Base-by-base conservation (phyloP, 2,888 invertebrate species). In the Poecilus cupreus region DNA sequence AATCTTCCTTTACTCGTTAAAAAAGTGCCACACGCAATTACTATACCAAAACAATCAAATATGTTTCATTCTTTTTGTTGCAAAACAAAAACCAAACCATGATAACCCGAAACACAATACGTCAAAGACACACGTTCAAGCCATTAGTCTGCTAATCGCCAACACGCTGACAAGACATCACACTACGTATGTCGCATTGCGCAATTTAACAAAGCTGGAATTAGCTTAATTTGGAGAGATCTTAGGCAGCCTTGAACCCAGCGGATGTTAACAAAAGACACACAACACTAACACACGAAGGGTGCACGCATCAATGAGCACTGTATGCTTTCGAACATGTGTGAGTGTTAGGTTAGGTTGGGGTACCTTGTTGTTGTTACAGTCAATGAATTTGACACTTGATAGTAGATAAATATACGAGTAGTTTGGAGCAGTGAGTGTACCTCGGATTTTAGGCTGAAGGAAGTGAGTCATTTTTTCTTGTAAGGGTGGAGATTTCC, bases 231-330 rank as follows among this genome's bases (percentile, higher is more conserved):
- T 72, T 46, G 24, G 18, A 20, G 43, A 70, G 70, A 20, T 20
- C 20, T 10, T 11, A 20, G 76, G 5, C 24, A 32, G 37, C 76
- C 76, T 76, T 76, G 76, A 76, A 76, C 76, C 37, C 76, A 76
- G 37, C 70, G 39, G 76, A 57, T 57, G 57, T 76, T 18, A 32
- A 57, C 51, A 51, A 70, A 20, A 76, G 37, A 54, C 76, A 76
- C 51, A 54, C 76, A 57, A 57, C 54, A 76, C 0, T n/a, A 57
- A 60, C 60, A 22, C 22, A 43, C 37, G 20, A 70, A 72, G 72
- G 72, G 72, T 13, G 22, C 43, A 72, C 24, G 72, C 72, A 43
- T 72, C 46, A 43, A 8, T 72, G 46, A 26, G 8, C 43, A 43
- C n/a, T 43, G 43, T n/a, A 43, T n/a, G 43, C 43, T 43, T 43